A percentile compares a stretch with the other conserved stretches of the same genome.
Evolutionary conservation across 2,113 vertebrate species (phyloP).

Genomic region (Thamnophis sirtalis): DNA sequence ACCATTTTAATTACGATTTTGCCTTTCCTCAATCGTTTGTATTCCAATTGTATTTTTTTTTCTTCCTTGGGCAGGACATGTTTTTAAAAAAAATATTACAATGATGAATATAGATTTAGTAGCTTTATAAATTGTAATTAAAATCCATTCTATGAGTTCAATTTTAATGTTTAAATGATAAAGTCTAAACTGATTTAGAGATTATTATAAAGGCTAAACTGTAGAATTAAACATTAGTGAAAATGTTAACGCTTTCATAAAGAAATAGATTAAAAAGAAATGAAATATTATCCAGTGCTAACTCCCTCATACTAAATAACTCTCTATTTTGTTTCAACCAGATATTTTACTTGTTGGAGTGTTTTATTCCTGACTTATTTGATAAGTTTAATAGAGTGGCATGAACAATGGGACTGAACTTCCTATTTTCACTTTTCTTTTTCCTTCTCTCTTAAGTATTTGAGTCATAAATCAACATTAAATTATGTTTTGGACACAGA

Average conservation of each 20-base stretch:
- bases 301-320: background rate
- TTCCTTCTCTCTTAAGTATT: background rate
- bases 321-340: background rate
- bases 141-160: background rate
- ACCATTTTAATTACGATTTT: background rate
- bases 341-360: background rate
- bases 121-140: background rate
- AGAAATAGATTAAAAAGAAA: background rate
- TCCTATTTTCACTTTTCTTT: background rate
- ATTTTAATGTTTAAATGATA: background rate
- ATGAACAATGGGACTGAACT: background rate
- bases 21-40: background rate
- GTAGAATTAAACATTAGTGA: background rate
- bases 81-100: background rate
- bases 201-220: background rate
- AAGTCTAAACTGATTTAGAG: background rate
- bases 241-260: background rate
- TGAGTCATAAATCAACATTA: background rate
- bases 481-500: background rate
- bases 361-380: background rate
- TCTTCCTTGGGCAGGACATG: background rate
- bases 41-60: background rate
- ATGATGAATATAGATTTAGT: background rate
- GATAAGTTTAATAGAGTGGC: background rate
- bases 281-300: background rate